Percentiles rank a stretch among this genome's conserved stretches.
These are phyloP conservation scores for Tubiluchus corallicola DNA, from an alignment of 2,888 invertebrate species.

Conservation along the genomic window DNA sequence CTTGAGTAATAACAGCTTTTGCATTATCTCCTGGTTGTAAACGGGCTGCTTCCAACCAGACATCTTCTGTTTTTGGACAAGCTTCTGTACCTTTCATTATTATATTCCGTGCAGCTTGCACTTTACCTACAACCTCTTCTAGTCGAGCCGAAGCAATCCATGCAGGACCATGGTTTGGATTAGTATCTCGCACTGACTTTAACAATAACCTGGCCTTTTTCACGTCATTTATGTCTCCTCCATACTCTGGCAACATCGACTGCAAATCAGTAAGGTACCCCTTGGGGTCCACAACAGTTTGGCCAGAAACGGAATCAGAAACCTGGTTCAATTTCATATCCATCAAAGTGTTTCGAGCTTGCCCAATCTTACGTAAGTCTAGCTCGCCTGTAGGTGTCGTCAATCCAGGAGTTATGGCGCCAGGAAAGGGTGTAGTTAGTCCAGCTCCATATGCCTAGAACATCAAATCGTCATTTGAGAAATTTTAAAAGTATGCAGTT, in stretches of 20 bases:
- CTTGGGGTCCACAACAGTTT: slow-evolving; percentile 98
- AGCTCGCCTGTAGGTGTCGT: slow-evolving; percentile 44
- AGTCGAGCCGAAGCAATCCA: slow-evolving; percentile 98
- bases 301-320: slow-evolving; percentile 94
- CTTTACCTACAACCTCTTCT: slow-evolving; percentile 91
- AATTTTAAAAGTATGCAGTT: too few species aligned
- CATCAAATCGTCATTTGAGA: too few species aligned
- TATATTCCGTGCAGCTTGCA: slow-evolving; percentile 80
- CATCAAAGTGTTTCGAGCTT: slow-evolving; percentile 96
- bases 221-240: slow-evolving; percentile 86
- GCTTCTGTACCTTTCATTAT: slow-evolving; percentile 89
- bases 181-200: slow-evolving; percentile 86
- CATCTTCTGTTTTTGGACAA: slow-evolving; percentile 86
- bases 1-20: slow-evolving; percentile 86
- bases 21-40: slow-evolving; percentile 41
- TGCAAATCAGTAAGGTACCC: slow-evolving; percentile 98
- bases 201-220: slow-evolving; percentile 84
- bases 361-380: slow-evolving; percentile 93
- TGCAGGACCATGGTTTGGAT: slow-evolving; percentile 96
- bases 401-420: slow-evolving; percentile 23
- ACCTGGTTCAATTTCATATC: slow-evolving; percentile 92
- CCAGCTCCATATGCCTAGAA: too few species aligned
- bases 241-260: slow-evolving; percentile 96
- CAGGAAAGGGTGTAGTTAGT: slow-evolving; percentile 16
- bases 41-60: slow-evolving; percentile 93